Percentiles rank a stretch among this genome's conserved stretches.
These are phyloP conservation scores for Nannoperca obscura DNA, from an alignment of 2,797 vertebrate species.

Conservation along the genomic window DNA sequence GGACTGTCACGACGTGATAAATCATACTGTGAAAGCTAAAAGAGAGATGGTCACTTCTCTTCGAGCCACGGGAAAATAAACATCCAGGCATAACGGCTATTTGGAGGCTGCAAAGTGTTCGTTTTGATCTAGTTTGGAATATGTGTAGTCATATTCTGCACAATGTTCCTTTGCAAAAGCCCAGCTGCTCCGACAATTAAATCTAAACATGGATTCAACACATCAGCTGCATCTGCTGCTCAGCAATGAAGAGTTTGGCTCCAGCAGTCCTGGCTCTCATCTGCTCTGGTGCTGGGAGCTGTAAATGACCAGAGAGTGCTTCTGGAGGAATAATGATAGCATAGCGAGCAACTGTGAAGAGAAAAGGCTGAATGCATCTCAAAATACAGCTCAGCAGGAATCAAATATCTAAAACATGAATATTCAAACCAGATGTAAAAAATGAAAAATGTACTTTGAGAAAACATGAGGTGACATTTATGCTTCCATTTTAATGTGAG, in stretches of 20 bases:
- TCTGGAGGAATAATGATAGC: slow-evolving; percentile 49
- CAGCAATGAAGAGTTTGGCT: slow-evolving; percentile 51
- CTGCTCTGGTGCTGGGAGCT: slow-evolving; percentile 41
- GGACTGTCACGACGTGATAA: slow-evolving; percentile 3
- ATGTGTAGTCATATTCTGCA: slow-evolving; percentile 26
- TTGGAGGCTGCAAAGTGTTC: slow-evolving; percentile 14
- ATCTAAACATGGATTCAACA: slow-evolving; percentile 57
- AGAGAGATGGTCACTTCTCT: not conserved
- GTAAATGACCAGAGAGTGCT: slow-evolving; percentile 58
- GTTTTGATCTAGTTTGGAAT: slow-evolving; percentile 29
- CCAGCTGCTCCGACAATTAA: slow-evolving; percentile 67
- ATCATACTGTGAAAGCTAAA: not conserved
- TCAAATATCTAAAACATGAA: slow-evolving; percentile 6
- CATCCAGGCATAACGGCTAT: slow-evolving; percentile 5
- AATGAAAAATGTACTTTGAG: not conserved
- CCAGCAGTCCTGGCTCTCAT: slow-evolving; percentile 41
- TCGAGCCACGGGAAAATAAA: not conserved
- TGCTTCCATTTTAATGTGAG: not conserved
- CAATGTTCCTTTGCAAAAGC: slow-evolving; percentile 46
- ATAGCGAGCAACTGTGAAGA: slow-evolving; percentile 23
- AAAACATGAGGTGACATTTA: not conserved
- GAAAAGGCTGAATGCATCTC: slow-evolving; percentile 28
- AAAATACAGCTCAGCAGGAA: slow-evolving; percentile 27
- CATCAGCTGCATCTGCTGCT: slow-evolving; percentile 60
- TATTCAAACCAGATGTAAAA: slow-evolving; percentile 7